phyloP scores from a whole-genome alignment of 2,888 invertebrate species.

The Brachyptera risi region DNA sequence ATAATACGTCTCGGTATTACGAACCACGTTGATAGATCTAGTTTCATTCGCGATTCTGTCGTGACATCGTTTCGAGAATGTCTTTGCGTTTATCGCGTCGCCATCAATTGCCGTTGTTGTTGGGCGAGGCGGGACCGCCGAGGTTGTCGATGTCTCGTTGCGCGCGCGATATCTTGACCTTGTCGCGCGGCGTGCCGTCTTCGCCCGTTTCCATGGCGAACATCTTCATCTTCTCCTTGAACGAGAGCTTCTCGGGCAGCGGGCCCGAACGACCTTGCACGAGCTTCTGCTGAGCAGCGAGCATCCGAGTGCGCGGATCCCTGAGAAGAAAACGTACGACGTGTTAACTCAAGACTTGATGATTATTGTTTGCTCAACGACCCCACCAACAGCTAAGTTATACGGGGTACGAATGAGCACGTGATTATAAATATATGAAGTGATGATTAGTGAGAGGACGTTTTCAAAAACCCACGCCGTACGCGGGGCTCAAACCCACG shows the following conservation, averaged over 20 bases:
- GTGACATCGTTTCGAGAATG: too few relatives aligned
- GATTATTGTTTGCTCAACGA: too few relatives aligned
- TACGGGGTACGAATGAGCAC: too few relatives aligned
- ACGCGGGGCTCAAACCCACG: too few relatives aligned
- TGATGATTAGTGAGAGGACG: too few relatives aligned
- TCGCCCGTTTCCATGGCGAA: slow-evolving; percentile 97
- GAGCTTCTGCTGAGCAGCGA: slow-evolving; percentile 72
- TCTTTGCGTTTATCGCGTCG: not conserved
- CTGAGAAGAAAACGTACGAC: slow-evolving; percentile 51
- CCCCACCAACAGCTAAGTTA: too few relatives aligned
- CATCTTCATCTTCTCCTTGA: slow-evolving; percentile 99
- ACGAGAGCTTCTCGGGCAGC: slow-evolving; percentile 88
- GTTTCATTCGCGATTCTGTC: too few relatives aligned
- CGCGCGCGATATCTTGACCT: slow-evolving; percentile 92
- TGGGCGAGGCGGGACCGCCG: slow-evolving; percentile 41
- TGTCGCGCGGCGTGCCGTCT: slow-evolving; percentile 86
- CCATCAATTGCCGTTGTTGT: slow-evolving; percentile 16
- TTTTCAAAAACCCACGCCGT: too few relatives aligned
- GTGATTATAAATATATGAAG: too few relatives aligned
- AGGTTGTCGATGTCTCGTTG: slow-evolving; percentile 87
- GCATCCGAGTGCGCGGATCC: slow-evolving; percentile 84
- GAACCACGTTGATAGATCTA: too few relatives aligned
- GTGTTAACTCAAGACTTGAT: too few relatives aligned
- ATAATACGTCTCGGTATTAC: too few relatives aligned
- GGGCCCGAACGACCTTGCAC: slow-evolving; percentile 52